These are phyloP conservation scores for Coracias cyanogaster DNA, from an alignment of 2,797 vertebrate genomes.

Conservation along the genomic window DNA sequence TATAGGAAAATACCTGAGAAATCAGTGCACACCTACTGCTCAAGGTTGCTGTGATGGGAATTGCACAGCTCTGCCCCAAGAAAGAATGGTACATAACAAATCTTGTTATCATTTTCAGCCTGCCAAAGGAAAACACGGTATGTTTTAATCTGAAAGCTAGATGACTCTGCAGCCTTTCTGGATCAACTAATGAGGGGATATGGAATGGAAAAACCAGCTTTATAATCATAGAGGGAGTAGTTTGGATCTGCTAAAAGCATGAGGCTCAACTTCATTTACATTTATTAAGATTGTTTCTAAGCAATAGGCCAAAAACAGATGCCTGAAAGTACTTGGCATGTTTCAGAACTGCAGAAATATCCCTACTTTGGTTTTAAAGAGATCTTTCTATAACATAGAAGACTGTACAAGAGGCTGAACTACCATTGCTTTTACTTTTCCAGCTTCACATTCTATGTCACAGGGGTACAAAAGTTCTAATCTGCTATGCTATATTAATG, in stretches of 20 bases:
- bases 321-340: background rate
- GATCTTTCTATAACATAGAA: rapidly evolving
- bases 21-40: background rate
- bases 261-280: background rate
- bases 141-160: background rate
- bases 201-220: background rate
- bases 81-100: background rate
- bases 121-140: background rate
- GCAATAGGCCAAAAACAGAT: background rate
- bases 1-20: background rate
- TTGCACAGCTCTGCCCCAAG: background rate
- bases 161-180: background rate
- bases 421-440: background rate
- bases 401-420: background rate
- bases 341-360: background rate
- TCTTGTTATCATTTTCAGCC: background rate
- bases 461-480: background rate
- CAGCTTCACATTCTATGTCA: background rate
- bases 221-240: background rate
- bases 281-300: constrained; percentile 11
- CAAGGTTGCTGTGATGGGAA: background rate
- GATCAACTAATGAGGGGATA: background rate
- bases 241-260: background rate
- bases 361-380: background rate
- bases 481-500: background rate